Base-by-base conservation (phyloP, 2,797 vertebrate genomes). In the Caiman crocodilus region DNA sequence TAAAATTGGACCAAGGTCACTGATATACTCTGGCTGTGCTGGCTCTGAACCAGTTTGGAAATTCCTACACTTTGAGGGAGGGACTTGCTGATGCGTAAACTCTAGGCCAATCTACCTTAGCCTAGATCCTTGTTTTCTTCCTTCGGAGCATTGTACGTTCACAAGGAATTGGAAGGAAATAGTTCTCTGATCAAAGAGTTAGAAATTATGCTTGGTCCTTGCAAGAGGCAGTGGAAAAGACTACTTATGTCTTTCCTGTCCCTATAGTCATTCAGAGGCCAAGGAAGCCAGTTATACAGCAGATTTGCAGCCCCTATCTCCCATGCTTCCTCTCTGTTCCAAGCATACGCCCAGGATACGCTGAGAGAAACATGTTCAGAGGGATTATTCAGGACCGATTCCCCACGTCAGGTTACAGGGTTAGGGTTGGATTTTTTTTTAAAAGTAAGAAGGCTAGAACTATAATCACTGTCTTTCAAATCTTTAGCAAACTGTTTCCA, bases 381-480 rank as follows among this genome's bases (percentile, higher is more conserved):
- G 50, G 64, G 87, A 87, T 79, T 76, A 90, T 80, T 88, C 81
- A 84, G 57, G 30, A 76, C 42, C 71, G 85, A 84, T 80, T 91
- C 63, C 63, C 61, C 74, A 50, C 69, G 81, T 84, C 56, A 84
- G 69, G 81, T 88, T 91, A 91, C 23, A 75, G 79, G 85, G 76
- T 83, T 79, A 83, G 42, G 42, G 42, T 65, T 59, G 59, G 74
- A 1, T 11, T 50, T 50, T 50, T 91, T 91, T 79, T 71, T 79
- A n/a, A 87, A 84, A 79, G 59, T 73, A 79, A 74, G 50, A 25
- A 69, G 56, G 69, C 61, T 76, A 79, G 63, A 71, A 57, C 85
- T 76, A 57, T 84, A 85, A 84, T 84, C 89, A 76, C 15, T 75
- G 42, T 56, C 69, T 80, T 87, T 80, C 85, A 80, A 58, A 61